Conservation (phyloP, 1,140 invertebrate genomes). For the Drosophila prosaltans region DNA sequence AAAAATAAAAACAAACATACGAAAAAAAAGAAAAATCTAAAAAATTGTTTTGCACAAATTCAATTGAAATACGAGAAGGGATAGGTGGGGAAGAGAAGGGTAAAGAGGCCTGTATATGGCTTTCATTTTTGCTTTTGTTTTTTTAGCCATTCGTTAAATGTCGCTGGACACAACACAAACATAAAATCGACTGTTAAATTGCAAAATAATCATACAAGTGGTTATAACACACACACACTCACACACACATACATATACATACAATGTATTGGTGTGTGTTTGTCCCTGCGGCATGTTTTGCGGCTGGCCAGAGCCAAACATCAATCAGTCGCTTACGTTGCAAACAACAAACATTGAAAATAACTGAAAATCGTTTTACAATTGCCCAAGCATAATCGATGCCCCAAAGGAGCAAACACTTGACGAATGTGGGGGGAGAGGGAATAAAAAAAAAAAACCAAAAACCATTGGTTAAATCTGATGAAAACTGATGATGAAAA, state of each 20-base stretch:
- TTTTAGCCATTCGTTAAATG: constrained; percentile 40
- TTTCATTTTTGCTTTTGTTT: constrained; percentile 17
- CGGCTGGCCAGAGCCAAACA: constrained; percentile 60
- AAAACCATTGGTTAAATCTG: too few relatives aligned
- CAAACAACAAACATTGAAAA: constrained; percentile 33
- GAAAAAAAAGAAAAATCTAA: constrained; percentile 16
- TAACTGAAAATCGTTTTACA: constrained; percentile 83
- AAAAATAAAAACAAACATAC: constrained; percentile 20
- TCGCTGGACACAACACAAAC: constrained; percentile 29
- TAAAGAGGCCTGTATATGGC: background rate
- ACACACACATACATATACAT: too few relatives aligned
- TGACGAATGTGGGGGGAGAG: background rate
- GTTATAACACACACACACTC: constrained; percentile 7
- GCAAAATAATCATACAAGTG: constrained; percentile 77
- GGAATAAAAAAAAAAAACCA: constrained; percentile 15
- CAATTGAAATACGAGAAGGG: constrained; percentile 53
- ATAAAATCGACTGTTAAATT: constrained; percentile 71
- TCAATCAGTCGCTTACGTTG: constrained; percentile 57
- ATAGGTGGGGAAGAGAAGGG: background rate
- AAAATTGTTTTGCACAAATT: constrained; percentile 63
- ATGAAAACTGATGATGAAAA: constrained; percentile 9
- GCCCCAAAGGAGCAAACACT: constrained; percentile 81
- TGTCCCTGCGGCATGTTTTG: constrained; percentile 68
- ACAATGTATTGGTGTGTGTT: background rate
- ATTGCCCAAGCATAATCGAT: constrained; percentile 77